phyloP scores from a whole-genome alignment of 2,888 invertebrate genomes.

The Scrobipalpa atriplicella region DNA sequence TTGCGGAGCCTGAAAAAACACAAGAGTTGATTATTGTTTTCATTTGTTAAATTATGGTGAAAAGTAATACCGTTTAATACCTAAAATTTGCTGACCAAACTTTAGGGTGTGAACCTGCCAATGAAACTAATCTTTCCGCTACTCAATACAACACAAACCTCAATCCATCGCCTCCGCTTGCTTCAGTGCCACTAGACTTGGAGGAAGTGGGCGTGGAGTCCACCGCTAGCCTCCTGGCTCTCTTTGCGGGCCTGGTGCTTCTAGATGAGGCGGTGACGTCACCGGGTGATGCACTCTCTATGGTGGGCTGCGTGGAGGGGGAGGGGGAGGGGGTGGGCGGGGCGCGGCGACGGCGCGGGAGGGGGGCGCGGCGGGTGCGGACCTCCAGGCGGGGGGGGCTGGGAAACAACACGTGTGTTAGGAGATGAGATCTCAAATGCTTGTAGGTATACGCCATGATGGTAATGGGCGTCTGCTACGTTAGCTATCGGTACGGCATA shows the following conservation, averaged over 20 bases:
- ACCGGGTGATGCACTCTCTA: not conserved
- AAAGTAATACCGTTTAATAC: too few relatives aligned
- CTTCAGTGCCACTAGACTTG: not conserved
- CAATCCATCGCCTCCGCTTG: too few relatives aligned
- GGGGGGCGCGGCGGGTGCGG: constrained; percentile 25
- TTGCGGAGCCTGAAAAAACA: not conserved
- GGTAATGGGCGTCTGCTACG: too few relatives aligned
- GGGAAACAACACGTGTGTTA: not conserved
- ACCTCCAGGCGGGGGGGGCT: constrained; percentile 31
- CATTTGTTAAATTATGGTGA: too few relatives aligned
- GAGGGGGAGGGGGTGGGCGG: constrained; percentile 28
- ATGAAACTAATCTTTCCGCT: not conserved
- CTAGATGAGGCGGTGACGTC: constrained; percentile 12
- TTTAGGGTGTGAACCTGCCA: too few relatives aligned
- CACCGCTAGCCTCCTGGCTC: not conserved
- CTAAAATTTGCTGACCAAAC: too few relatives aligned
- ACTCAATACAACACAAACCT: too few relatives aligned
- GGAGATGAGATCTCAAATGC: not conserved
- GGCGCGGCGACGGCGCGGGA: constrained; percentile 32
- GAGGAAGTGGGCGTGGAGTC: not conserved
- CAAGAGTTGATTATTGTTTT: too few relatives aligned
- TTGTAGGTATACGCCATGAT: too few relatives aligned
- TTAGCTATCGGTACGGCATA: too few relatives aligned
- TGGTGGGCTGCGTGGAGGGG: constrained; percentile 25
- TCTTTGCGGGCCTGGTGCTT: not conserved